phyloP scores from a whole-genome alignment of 2,888 invertebrate genomes.

The Mystacides longicornis region DNA sequence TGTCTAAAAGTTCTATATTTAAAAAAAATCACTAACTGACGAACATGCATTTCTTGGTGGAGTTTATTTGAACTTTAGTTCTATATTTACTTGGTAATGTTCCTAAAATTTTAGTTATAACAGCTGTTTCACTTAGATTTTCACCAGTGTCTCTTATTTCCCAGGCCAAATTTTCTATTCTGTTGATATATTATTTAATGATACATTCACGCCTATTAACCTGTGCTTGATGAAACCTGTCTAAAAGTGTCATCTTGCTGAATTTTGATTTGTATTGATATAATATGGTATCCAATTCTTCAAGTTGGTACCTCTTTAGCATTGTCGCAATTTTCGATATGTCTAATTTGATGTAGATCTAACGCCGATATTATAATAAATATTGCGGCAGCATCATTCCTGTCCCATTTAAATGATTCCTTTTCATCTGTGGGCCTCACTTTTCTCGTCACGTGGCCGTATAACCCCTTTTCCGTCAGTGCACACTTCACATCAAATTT shows the following conservation, averaged over 20 bases:
- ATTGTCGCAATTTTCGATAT: not conserved
- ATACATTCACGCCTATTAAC: not conserved
- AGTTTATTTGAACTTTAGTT: too few species aligned
- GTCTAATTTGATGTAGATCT: not conserved
- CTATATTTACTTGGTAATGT: slow-evolving; percentile 1
- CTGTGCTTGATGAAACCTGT: not conserved
- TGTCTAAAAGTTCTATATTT: not conserved
- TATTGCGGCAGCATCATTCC: not conserved
- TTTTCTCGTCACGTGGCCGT: not conserved
- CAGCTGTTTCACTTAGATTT: not conserved
- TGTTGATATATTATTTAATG: not conserved
- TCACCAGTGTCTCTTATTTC: slow-evolving; percentile 2
- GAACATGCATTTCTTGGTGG: too few species aligned
- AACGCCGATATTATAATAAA: not conserved
- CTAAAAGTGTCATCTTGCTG: not conserved
- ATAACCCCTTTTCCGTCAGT: not conserved
- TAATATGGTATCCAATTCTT: not conserved
- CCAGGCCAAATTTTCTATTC: not conserved
- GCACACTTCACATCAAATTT: slow-evolving; percentile 1
- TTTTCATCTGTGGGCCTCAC: not conserved
- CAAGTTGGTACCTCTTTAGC: not conserved
- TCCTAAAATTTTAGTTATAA: not conserved
- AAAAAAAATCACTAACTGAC: too few species aligned
- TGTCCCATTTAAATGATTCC: not conserved
- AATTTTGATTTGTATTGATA: not conserved